Evolutionary conservation across 2,797 vertebrate species (phyloP).

Genomic region (Mus caroli): DNA sequence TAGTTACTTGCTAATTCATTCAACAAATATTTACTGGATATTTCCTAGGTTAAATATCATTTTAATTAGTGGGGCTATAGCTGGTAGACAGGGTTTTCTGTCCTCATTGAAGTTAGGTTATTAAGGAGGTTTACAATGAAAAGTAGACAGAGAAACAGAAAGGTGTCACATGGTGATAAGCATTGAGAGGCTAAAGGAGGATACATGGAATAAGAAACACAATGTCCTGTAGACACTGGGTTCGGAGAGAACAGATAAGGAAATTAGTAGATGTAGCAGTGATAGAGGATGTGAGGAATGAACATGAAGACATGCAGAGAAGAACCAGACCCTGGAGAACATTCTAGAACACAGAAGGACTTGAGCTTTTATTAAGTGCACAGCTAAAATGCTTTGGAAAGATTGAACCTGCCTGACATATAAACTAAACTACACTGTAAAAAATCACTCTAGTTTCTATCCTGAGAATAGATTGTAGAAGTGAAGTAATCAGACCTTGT

Average conservation of each 20-base stretch:
- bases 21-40: background rate
- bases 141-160: conserved; percentile 5
- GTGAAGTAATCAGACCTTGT: background rate
- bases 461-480: background rate
- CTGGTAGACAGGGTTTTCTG: conserved; percentile 8
- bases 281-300: background rate
- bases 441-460: background rate
- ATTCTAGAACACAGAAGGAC: background rate
- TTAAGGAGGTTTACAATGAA: background rate
- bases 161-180: background rate
- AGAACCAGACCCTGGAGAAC: too few species aligned
- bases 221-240: background rate
- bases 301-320: background rate
- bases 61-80: background rate
- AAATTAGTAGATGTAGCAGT: background rate
- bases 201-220: background rate
- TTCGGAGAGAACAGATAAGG: background rate
- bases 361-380: background rate
- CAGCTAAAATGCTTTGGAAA: background rate
- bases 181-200: background rate
- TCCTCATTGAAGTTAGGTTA: conserved; percentile 23
- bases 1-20: conserved; percentile 38
- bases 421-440: background rate
- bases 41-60: background rate
- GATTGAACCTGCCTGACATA: background rate